Percentiles rank a stretch among this genome's conserved stretches.
Evolutionary conservation across 1,140 invertebrate species (phyloP).

Genomic region (Cheumatopsyche charites): DNA sequence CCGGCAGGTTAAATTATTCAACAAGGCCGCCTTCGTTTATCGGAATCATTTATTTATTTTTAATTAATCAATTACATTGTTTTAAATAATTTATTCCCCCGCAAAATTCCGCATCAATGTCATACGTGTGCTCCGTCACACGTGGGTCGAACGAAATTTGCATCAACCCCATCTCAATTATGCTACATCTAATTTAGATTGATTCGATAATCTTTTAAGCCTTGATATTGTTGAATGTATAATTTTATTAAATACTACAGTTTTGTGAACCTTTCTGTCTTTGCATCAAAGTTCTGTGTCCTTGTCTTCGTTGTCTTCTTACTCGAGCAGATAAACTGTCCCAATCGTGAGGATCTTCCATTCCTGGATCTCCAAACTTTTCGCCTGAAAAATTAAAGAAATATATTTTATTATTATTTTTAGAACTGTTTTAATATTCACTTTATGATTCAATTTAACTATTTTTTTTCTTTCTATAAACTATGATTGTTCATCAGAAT

Average conservation of each 20-base stretch:
- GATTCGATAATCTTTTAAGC: too few species aligned
- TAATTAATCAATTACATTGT: conserved; percentile 29
- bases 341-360: conserved; percentile 71
- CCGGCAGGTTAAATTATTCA: background rate
- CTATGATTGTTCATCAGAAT: too few species aligned
- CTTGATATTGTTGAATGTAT: background rate
- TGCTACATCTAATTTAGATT: background rate
- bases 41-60: conserved; percentile 18
- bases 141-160: conserved; percentile 10
- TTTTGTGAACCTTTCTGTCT: conserved; percentile 53
- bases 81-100: conserved; percentile 30
- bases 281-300: conserved; percentile 57
- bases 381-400: conserved; percentile 51
- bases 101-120: conserved; percentile 18
- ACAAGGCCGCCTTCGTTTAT: conserved; percentile 24
- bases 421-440: background rate
- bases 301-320: conserved; percentile 67
- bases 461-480: too few species aligned
- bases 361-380: conserved; percentile 68
- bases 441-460: too few species aligned
- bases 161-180: conserved; percentile 3
- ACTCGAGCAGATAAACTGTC: conserved; percentile 77
- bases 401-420: conserved; percentile 1
- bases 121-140: background rate
- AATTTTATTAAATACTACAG: background rate